Evolutionary conservation across 2,888 invertebrate species (phyloP), one percentile per base, ranked within the genome.

Genomic region (Parapristionchus giblindavisi): DNA sequence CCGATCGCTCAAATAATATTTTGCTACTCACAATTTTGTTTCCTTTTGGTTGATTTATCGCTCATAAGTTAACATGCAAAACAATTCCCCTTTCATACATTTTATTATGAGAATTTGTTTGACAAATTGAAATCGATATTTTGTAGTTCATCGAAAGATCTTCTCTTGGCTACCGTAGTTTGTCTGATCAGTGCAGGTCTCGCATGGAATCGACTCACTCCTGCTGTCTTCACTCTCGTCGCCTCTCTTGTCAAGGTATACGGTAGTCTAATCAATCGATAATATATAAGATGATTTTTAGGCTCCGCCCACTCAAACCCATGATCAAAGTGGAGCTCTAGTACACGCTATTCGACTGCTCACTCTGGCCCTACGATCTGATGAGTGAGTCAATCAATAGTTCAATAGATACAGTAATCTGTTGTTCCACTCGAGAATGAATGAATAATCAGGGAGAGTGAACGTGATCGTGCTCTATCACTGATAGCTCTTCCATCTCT

Each of bases 291-390:
- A n/a, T n/a, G n/a, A n/a, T n/a, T n/a, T n/a, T n/a, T n/a, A n/a
- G n/a, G n/a, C n/a, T n/a, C n/a, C n/a, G n/a, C n/a, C n/a, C n/a
- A n/a, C n/a, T n/a, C n/a, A n/a, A n/a, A n/a, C n/a, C n/a, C n/a
- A n/a, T n/a, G n/a, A n/a, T n/a, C n/a, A n/a, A n/a, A n/a, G n/a
- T n/a, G n/a, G n/a, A n/a, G n/a, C 66, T 6, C 51, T 66, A 21
- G 34, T 66, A 3, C 51, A 66, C 29, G 27, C 66, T 21, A 38
- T 66, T 21, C n/a, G 66, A 66, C n/a, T 66, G 32, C 66, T 66
- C 32, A 51, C 66, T 3, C 66, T 66, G n/a, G 66, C 66, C 38
- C 66, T 66, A 32, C 34, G 32, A n/a, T 51, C 51, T 6, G 51
- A 66, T 4, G 32, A 66, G 66, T 66, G 5, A 51, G 66, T 34